Evolutionary conservation across 2,113 vertebrate species (phyloP).

Genomic region (Caranx ignobilis): DNA sequence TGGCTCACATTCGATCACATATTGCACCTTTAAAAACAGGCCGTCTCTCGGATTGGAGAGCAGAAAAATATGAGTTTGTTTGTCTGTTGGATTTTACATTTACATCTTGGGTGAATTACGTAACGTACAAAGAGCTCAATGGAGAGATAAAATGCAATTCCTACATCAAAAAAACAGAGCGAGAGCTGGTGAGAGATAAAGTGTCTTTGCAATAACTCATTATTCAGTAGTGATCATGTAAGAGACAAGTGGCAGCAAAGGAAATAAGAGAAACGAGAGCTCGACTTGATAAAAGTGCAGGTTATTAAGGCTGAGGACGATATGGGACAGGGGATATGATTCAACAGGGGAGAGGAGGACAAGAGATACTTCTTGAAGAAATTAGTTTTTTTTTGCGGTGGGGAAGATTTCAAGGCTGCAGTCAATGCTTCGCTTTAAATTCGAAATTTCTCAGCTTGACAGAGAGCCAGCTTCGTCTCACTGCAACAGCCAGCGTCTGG

Average conservation of each 20-base stretch:
- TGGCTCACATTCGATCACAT: neutral
- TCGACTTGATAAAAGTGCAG: slow-evolving; percentile 12
- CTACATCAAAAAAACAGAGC: neutral
- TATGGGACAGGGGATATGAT: slow-evolving; percentile 14
- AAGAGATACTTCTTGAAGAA: slow-evolving; percentile 20
- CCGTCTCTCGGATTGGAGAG: neutral
- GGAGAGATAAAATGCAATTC: neutral
- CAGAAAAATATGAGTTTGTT: neutral
- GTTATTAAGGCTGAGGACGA: slow-evolving; percentile 37
- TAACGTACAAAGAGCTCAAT: too few species aligned
- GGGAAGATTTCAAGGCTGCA: neutral
- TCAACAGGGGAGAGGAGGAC: slow-evolving; percentile 15
- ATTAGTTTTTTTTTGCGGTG: slow-evolving; percentile 13
- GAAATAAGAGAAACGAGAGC: slow-evolving; percentile 37
- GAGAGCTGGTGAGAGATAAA: neutral
- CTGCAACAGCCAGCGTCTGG: neutral
- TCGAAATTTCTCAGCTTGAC: neutral
- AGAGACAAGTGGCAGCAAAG: slow-evolving; percentile 34
- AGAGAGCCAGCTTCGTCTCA: slow-evolving; percentile 7
- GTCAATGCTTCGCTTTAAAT: neutral
- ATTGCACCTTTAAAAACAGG: neutral
- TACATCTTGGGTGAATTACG: neutral
- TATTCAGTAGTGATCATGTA: slow-evolving; percentile 17
- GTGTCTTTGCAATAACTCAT: neutral
- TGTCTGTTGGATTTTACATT: slow-evolving; percentile 10